These are phyloP conservation scores for Clarias pachynema DNA, from an alignment of 2,797 vertebrate species.

Conservation along the genomic window DNA sequence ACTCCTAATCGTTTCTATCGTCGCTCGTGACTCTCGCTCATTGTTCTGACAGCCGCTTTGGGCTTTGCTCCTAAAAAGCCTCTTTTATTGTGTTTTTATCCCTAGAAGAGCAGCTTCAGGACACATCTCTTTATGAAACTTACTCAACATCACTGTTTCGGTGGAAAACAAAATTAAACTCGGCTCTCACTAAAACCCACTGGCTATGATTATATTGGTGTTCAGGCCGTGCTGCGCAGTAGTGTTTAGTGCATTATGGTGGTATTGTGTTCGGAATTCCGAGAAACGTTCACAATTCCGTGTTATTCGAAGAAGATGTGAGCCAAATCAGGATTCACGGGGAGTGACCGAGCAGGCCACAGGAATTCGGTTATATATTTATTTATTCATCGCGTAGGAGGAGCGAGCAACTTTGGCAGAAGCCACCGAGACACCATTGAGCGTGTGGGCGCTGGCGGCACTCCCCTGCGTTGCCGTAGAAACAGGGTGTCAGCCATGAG, in stretches of 20 bases:
- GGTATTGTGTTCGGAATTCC: not conserved
- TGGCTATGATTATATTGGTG: slow-evolving; percentile 13
- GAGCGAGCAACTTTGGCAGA: slow-evolving; percentile 35
- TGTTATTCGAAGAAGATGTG: not conserved
- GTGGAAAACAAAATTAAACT: slow-evolving; percentile 37
- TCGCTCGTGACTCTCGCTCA: slow-evolving; percentile 24
- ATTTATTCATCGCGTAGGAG: slow-evolving; percentile 34
- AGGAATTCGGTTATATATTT: not conserved
- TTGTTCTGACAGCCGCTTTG: slow-evolving; percentile 40
- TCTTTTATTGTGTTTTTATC: slow-evolving; percentile 49
- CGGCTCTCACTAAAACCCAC: not conserved
- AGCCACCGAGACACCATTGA: slow-evolving; percentile 36
- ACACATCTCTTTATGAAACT: slow-evolving; percentile 20
- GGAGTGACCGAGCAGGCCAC: not conserved
- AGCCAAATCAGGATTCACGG: slow-evolving; percentile 14
- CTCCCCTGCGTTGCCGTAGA: slow-evolving; percentile 45
- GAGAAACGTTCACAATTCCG: not conserved
- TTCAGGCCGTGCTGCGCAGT: slow-evolving; percentile 17
- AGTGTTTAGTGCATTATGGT: not conserved
- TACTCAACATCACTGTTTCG: slow-evolving; percentile 19
- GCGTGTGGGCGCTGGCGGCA: slow-evolving; percentile 46
- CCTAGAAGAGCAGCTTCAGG: slow-evolving; percentile 31
- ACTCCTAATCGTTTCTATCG: slow-evolving; percentile 37
- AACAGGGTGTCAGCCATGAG: slow-evolving; percentile 45
- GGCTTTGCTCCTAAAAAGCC: slow-evolving; percentile 38